phyloP scores from a whole-genome alignment of 2,888 invertebrate species.

The Cheilosia grossa region DNA sequence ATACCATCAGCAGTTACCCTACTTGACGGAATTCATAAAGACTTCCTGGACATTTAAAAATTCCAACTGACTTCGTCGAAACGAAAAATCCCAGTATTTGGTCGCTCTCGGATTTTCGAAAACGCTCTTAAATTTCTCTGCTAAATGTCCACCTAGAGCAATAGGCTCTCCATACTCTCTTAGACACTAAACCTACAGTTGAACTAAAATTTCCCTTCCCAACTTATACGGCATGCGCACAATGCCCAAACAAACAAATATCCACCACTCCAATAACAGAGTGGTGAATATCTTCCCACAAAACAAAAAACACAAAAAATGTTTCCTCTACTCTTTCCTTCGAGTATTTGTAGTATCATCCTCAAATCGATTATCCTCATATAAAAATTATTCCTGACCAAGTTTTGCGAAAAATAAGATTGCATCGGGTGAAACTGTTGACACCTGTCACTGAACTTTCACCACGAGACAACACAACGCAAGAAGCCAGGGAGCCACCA shows the following conservation, averaged over 20 bases:
- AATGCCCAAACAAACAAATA: slow-evolving; percentile 3
- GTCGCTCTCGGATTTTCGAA: not conserved
- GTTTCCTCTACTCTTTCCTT: slow-evolving; percentile 5
- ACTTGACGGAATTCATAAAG: too few species aligned
- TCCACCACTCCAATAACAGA: slow-evolving; percentile 20
- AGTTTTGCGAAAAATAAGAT: slow-evolving; percentile 9
- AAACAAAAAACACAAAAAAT: not conserved
- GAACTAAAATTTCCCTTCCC: not conserved
- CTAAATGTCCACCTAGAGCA: slow-evolving; percentile 4
- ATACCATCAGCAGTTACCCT: too few species aligned
- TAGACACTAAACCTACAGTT: not conserved
- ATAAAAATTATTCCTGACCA: not conserved
- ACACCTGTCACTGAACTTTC: slow-evolving; percentile 45
- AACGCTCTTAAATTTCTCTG: not conserved
- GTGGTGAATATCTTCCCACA: slow-evolving; percentile 13
- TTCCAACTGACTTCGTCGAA: too few species aligned
- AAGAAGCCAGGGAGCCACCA: not conserved
- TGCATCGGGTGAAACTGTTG: slow-evolving; percentile 32
- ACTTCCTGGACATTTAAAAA: too few species aligned
- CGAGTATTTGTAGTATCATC: not conserved
- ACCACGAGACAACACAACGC: not conserved
- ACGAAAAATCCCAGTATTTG: not conserved
- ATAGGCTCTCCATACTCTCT: not conserved
- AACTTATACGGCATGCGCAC: not conserved
- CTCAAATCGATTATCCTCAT: slow-evolving; percentile 29